phyloP scores from a whole-genome alignment of 2,113 vertebrate genomes.

The Raphicerus campestris region DNA sequence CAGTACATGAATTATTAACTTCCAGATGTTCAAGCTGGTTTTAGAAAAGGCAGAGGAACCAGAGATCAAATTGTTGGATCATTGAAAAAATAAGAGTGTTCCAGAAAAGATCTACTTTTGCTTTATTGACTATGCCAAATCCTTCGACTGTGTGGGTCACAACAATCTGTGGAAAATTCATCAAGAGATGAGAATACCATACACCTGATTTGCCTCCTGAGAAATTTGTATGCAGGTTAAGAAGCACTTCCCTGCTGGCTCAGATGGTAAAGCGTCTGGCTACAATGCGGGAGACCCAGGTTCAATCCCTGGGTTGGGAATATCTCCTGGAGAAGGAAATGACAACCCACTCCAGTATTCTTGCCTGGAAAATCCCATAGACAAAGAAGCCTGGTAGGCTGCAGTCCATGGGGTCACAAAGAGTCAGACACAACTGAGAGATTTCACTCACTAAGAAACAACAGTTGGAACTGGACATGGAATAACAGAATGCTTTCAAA shows the following conservation, averaged over 20 bases:
- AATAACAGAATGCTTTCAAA: neutral
- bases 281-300: fast-evolving
- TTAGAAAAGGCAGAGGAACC: neutral
- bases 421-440: neutral
- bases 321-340: neutral
- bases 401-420: neutral
- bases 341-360: neutral
- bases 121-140: neutral
- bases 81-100: neutral
- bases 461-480: neutral
- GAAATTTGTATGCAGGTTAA: neutral
- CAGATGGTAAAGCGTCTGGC: neutral
- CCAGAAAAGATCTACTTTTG: neutral
- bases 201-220: neutral
- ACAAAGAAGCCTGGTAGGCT: neutral
- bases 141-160: neutral
- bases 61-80: neutral
- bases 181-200: neutral
- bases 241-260: neutral
- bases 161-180: neutral
- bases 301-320: neutral
- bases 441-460: neutral
- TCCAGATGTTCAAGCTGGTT: neutral
- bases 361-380: neutral
- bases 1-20: neutral